phyloP scores from a whole-genome alignment of 2,888 invertebrate genomes.

The Orchestes rusci region DNA sequence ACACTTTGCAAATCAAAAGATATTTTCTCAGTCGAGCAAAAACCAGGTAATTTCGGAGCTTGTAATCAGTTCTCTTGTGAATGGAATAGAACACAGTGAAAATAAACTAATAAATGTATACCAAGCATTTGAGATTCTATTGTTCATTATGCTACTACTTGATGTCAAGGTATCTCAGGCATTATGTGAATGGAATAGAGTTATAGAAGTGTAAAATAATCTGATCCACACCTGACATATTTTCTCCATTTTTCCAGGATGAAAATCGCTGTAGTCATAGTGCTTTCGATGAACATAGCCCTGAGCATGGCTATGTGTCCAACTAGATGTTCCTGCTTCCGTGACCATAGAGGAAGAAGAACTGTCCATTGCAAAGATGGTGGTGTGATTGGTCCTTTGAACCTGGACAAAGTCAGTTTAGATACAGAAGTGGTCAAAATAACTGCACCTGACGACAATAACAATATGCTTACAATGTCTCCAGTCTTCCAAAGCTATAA shows the following conservation, averaged over 20 bases:
- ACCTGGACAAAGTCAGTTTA: conserved; percentile 54
- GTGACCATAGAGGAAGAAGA: conserved; percentile 52
- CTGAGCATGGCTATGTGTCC: conserved; percentile 48
- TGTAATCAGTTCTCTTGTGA: too few relatives aligned
- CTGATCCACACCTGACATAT: too few relatives aligned
- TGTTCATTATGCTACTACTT: too few relatives aligned
- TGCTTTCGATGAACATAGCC: conserved; percentile 17
- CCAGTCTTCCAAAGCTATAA: conserved; percentile 54
- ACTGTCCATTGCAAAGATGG: conserved; percentile 55
- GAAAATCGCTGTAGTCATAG: conserved; percentile 17
- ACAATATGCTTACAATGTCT: conserved; percentile 63
- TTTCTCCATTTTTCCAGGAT: conserved; percentile 27
- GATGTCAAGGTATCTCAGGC: too few relatives aligned
- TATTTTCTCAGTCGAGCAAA: too few relatives aligned
- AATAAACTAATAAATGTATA: too few relatives aligned
- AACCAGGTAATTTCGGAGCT: too few relatives aligned
- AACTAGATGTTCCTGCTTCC: conserved; percentile 53
- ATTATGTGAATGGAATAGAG: too few relatives aligned
- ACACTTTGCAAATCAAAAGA: too few relatives aligned
- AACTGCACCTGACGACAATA: conserved; percentile 54
- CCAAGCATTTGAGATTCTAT: too few relatives aligned
- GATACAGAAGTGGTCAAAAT: conserved; percentile 56
- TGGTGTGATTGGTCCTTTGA: conserved; percentile 55
- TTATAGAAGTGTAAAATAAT: too few relatives aligned
- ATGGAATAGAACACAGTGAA: too few relatives aligned